Percentiles rank a stretch among this genome's conserved stretches.
Conservation (phyloP, 1,140 invertebrate species). For the Pseudomyrmex flavicornis region DNA sequence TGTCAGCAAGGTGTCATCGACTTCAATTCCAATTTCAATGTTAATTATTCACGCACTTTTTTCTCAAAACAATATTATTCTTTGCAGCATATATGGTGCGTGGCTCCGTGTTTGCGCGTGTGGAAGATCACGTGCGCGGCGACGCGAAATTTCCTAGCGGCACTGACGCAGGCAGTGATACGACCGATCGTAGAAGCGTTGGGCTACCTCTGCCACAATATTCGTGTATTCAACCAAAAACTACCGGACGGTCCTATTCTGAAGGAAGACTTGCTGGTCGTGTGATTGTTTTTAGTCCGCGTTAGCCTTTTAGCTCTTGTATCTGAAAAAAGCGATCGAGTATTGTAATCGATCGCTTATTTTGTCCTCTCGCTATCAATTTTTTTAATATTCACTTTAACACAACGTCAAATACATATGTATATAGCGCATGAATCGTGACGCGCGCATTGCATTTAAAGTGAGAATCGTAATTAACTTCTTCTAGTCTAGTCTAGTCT, state of each 20-base stretch:
- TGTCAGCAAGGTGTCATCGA: no score
- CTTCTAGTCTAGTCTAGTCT: no score
- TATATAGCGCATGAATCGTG: no score
- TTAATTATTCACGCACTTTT: background rate
- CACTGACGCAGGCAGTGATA: conserved; percentile 87
- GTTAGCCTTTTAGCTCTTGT: background rate
- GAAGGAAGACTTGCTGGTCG: conserved; percentile 84
- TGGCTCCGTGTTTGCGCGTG: conserved; percentile 88
- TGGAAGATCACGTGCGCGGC: conserved; percentile 89
- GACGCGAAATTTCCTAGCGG: conserved; percentile 86
- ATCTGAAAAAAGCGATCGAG: no score
- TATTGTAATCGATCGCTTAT: no score
- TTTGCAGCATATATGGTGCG: conserved; percentile 91
- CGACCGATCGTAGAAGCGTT: conserved; percentile 87
- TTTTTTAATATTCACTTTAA: no score
- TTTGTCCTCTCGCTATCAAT: no score
- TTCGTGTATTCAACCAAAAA: conserved; percentile 87
- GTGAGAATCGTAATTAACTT: no score
- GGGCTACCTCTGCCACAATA: conserved; percentile 88
- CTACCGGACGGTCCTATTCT: conserved; percentile 81
- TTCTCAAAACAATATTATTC: background rate
- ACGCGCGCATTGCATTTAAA: no score
- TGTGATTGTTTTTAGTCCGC: conserved; percentile 75
- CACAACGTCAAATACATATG: no score
- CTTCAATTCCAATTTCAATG: no score